Evolutionary conservation across 2,888 invertebrate species (phyloP).

Genomic region (Brachypalpus laphriformis): DNA sequence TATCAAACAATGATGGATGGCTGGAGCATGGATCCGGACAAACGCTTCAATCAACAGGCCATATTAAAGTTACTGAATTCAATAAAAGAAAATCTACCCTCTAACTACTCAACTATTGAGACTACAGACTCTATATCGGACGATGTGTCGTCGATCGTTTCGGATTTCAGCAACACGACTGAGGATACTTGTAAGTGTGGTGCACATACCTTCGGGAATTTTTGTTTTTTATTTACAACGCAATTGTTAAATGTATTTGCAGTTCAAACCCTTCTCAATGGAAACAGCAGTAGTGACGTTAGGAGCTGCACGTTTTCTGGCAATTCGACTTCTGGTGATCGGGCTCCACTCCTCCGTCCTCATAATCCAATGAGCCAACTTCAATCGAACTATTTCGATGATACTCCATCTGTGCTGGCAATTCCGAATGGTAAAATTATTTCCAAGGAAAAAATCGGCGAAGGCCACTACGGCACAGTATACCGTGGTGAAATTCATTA

Average conservation of each 20-base stretch:
- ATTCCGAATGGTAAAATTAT: slow-evolving; percentile 79
- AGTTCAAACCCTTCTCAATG: slow-evolving; percentile 66
- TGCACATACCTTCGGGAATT: not conserved
- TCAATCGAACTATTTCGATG: slow-evolving; percentile 71
- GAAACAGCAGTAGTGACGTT: slow-evolving; percentile 64
- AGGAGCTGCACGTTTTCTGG: slow-evolving; percentile 58
- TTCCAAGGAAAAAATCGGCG: slow-evolving; percentile 79
- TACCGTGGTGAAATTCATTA: slow-evolving; percentile 85
- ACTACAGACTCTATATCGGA: slow-evolving; percentile 63
- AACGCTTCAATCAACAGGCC: slow-evolving; percentile 90
- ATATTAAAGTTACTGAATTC: slow-evolving; percentile 85
- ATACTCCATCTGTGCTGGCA: slow-evolving; percentile 77
- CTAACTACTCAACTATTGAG: slow-evolving; percentile 73
- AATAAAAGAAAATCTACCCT: slow-evolving; percentile 76
- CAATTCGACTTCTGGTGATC: slow-evolving; percentile 61
- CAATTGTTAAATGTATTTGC: too few species aligned
- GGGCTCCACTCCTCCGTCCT: slow-evolving; percentile 59
- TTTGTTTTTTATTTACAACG: not conserved
- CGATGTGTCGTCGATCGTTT: slow-evolving; percentile 63
- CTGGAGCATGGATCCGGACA: slow-evolving; percentile 89
- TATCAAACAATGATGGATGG: slow-evolving; percentile 91
- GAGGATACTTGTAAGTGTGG: slow-evolving; percentile 59
- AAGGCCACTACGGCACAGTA: slow-evolving; percentile 95
- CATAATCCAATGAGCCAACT: slow-evolving; percentile 39
- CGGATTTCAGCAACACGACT: slow-evolving; percentile 64